Conservation (phyloP, 2,797 vertebrate genomes). For the Cottoperca gobio region DNA sequence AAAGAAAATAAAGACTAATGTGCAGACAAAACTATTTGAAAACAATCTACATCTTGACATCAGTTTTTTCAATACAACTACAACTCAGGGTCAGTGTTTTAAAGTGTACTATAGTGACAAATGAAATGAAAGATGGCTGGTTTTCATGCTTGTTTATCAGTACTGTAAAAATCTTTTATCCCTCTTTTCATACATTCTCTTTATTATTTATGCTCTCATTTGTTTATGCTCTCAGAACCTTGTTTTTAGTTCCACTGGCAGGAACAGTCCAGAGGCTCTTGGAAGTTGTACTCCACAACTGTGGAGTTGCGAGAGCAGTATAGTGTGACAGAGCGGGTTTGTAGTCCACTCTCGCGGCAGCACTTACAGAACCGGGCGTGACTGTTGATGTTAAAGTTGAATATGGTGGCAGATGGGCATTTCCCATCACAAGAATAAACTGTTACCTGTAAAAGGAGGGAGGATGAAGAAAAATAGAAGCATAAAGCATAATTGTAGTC, state of each 20-base stretch:
- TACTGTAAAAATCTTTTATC: slow-evolving; percentile 39
- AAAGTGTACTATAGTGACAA: slow-evolving; percentile 32
- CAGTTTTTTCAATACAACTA: slow-evolving; percentile 45
- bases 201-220: slow-evolving; percentile 10
- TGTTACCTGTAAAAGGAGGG: slow-evolving; percentile 84
- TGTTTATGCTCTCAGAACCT: slow-evolving; percentile 6
- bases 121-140: slow-evolving; percentile 65
- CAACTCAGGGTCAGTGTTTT: slow-evolving; percentile 30
- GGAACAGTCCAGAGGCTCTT: slow-evolving; percentile 95
- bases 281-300: slow-evolving; percentile 90
- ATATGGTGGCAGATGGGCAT: slow-evolving; percentile 98
- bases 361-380: slow-evolving; percentile 98
- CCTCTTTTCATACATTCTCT: slow-evolving; percentile 29
- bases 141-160: slow-evolving; percentile 56
- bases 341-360: slow-evolving; percentile 92
- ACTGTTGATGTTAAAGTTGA: slow-evolving; percentile 97
- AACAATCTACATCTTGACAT: slow-evolving; percentile 23
- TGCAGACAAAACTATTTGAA: slow-evolving; percentile 55
- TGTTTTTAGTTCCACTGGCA: slow-evolving; percentile 94
- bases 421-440: slow-evolving; percentile 98
- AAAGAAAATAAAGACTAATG: slow-evolving; percentile 48
- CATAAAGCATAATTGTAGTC: background rate
- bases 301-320: slow-evolving; percentile 95
- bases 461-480: background rate
- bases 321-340: slow-evolving; percentile 90